Base-by-base conservation (phyloP, 2,113 vertebrate species). In the Melanocharis versteri region DNA sequence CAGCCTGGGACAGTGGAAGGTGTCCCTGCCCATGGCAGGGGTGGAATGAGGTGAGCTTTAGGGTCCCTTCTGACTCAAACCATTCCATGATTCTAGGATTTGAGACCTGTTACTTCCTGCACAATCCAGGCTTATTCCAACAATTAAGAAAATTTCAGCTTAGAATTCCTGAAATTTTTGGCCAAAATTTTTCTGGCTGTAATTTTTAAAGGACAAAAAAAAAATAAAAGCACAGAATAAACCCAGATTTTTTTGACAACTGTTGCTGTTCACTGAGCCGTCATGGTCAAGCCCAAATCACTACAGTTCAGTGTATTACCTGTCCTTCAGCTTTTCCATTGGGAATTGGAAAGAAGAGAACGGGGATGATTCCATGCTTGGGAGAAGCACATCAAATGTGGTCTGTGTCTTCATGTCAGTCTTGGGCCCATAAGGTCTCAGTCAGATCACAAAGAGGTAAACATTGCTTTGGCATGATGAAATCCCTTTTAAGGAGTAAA, bases 1-100 rank as follows among this genome's bases (percentile, higher is more conserved):
- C 37, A 58, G 0, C 21, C 26, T 58, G 44, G 26, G 31, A 20
- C 0, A 2, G 16, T 68, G 53, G 71, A 2, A 31, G 8, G 28
- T 39, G 47, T 54, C 47, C 28, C 8, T 70, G 56, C 30, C 40
- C 20, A 11, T 35, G 56, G 24, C 5, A 6, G 57, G 40, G 15
- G 3, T 71, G 21, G 17, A 8, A 40, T 47, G 11, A 24, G n/a
- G 20, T 47, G 16, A 10, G 2, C 14, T 47, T 64, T 56, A 27
- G 5, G 35, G 26, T 62, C 24, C 35, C 30, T 62, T 79, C 21
- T 35, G 35, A 10, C 14, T 18, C n/a, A 54, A n/a, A 31, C 13
- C 30, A 26, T 47, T 70, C n/a, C n/a, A 24, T 47, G 19, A 57
- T 4, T 27, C n/a, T 57, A 80, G 56, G 6, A n/a, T 54, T 78